These are phyloP conservation scores for Pelecanus crispus DNA, from an alignment of 2,113 vertebrate species.

Conservation along the genomic window DNA sequence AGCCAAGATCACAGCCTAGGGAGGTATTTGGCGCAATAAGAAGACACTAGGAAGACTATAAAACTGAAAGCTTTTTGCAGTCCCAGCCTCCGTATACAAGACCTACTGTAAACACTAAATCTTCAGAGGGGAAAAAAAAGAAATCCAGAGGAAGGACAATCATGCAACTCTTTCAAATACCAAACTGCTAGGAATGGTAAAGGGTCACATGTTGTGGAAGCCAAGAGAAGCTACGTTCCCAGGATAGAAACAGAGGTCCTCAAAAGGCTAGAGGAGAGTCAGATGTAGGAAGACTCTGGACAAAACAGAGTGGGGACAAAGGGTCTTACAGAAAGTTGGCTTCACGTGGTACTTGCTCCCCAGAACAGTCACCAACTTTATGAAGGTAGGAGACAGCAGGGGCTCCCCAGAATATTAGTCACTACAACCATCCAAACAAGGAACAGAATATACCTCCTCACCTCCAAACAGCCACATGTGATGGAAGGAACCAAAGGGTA, in stretches of 20 bases:
- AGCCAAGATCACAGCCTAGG: neutral
- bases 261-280: neutral
- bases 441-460: neutral
- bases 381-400: accelerated
- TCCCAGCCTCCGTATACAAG: neutral
- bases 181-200: neutral
- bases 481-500: neutral
- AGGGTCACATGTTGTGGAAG: neutral
- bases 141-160: neutral
- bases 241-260: neutral
- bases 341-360: neutral
- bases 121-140: neutral
- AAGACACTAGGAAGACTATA: neutral
- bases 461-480: neutral
- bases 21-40: neutral
- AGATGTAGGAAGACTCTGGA: neutral
- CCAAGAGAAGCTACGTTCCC: neutral
- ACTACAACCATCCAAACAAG: neutral
- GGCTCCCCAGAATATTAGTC: neutral
- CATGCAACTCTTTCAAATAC: neutral
- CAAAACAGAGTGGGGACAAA: neutral
- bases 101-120: neutral
- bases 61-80: neutral
- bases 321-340: neutral
- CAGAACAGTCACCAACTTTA: neutral